These are phyloP conservation scores for Amiota mariae DNA, from an alignment of 2,888 invertebrate species.

Conservation along the genomic window DNA sequence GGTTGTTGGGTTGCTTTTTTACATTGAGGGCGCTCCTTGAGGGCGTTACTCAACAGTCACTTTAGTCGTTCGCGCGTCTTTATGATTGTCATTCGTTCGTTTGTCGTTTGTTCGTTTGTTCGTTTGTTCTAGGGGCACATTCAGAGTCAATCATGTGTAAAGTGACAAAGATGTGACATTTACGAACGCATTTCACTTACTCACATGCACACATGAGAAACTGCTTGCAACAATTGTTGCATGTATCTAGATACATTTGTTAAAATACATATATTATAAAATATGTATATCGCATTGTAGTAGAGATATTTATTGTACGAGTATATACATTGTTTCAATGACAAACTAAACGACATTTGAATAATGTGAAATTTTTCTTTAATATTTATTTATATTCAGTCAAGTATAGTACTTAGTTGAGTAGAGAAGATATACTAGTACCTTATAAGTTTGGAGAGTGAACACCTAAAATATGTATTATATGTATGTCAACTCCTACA, in stretches of 20 bases:
- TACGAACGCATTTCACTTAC: background rate
- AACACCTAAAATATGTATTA: slow-evolving; percentile 44
- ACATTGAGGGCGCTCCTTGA: slow-evolving; percentile 20
- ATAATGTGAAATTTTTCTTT: slow-evolving; percentile 5
- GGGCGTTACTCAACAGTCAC: slow-evolving; percentile 29
- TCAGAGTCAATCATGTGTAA: slow-evolving; percentile 66
- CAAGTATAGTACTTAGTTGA: too few species aligned
- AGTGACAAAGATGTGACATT: slow-evolving; percentile 63
- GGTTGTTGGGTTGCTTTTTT: slow-evolving; percentile 9
- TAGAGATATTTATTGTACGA: too few species aligned
- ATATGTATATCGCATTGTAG: background rate
- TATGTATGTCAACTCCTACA: slow-evolving; percentile 42
- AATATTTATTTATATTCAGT: background rate
- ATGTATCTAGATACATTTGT: slow-evolving; percentile 58
- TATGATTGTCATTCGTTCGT: background rate
- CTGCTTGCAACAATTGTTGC: background rate
- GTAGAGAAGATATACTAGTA: background rate
- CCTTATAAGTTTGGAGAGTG: slow-evolving; percentile 5
- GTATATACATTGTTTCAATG: slow-evolving; percentile 13
- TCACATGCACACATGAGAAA: background rate
- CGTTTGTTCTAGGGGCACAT: slow-evolving; percentile 32
- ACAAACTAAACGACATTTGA: background rate
- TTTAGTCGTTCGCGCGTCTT: background rate
- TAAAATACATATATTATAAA: too few species aligned
- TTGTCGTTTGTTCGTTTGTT: background rate